phyloP scores from a whole-genome alignment of 2,797 vertebrate genomes.

The Enteromius argenteus region DNA sequence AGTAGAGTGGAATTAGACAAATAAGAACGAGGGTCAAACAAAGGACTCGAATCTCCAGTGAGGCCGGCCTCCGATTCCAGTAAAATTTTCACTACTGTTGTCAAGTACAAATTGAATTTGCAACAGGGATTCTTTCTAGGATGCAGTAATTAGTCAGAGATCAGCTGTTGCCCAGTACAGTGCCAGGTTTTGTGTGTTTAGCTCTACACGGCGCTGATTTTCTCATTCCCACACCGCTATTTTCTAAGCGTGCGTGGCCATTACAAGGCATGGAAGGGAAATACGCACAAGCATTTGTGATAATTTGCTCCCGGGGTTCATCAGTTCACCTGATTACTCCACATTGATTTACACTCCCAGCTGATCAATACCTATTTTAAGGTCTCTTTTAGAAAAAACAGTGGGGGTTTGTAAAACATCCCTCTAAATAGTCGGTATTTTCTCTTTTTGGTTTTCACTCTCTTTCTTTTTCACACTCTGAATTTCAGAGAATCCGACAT shows the following conservation, averaged over 20 bases:
- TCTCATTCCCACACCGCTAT: neutral
- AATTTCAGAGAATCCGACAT: neutral
- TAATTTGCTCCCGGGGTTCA: conserved; percentile 33
- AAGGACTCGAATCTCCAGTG: neutral
- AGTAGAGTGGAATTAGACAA: conserved; percentile 39
- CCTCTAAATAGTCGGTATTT: neutral
- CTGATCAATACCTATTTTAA: conserved; percentile 42
- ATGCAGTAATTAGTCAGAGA: conserved; percentile 10
- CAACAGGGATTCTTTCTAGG: neutral
- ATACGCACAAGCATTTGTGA: neutral
- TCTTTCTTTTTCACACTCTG: neutral
- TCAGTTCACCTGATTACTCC: conserved; percentile 25
- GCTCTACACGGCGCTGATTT: neutral
- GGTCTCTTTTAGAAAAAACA: neutral
- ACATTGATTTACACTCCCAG: conserved; percentile 39
- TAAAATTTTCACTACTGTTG: conserved; percentile 1
- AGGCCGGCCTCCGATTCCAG: neutral
- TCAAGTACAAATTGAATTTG: conserved; percentile 14
- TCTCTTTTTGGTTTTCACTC: neutral
- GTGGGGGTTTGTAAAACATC: conserved; percentile 6
- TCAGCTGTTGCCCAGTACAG: neutral
- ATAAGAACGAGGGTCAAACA: conserved; percentile 23
- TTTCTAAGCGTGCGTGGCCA: conserved; percentile 17
- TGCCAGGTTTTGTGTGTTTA: neutral
- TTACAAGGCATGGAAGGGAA: neutral